phyloP scores from a whole-genome alignment of 2,797 vertebrate species.

The Champsocephalus gunnari region DNA sequence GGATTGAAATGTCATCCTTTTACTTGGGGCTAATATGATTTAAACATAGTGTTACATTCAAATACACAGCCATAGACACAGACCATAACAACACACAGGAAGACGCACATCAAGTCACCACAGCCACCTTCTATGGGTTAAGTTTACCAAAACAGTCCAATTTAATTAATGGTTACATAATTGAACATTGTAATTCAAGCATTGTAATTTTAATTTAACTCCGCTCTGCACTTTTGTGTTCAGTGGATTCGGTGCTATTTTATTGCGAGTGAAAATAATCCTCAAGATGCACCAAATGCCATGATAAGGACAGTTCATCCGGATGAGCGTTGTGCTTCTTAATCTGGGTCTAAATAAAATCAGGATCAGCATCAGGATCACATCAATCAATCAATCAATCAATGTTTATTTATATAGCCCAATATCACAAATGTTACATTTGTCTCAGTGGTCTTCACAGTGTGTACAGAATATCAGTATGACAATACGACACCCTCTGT shows the following conservation, averaged over 20 bases:
- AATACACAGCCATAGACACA: background rate
- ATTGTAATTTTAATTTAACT: too few relatives aligned
- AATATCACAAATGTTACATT: too few relatives aligned
- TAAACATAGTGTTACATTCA: conserved; percentile 10
- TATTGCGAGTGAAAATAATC: conserved; percentile 58
- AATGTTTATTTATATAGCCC: too few relatives aligned
- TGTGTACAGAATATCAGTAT: too few relatives aligned
- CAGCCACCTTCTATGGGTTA: background rate
- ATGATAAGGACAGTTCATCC: conserved; percentile 47
- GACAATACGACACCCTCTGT: too few relatives aligned
- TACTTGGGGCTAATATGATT: background rate
- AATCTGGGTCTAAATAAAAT: conserved; percentile 78
- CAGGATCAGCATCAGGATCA: conserved; percentile 76
- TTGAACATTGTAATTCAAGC: conserved; percentile 1
- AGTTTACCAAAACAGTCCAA: conserved; percentile 12
- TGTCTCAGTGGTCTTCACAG: too few relatives aligned
- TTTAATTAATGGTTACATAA: conserved; percentile 7
- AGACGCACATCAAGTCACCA: conserved; percentile 9
- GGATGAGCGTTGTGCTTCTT: conserved; percentile 62
- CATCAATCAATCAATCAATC: conserved; percentile 11
- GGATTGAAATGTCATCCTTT: conserved; percentile 22
- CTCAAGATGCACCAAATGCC: conserved; percentile 46
- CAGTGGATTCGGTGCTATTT: conserved; percentile 21
- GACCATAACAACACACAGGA: background rate
- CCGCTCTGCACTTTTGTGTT: background rate